These are phyloP conservation scores for Eulemur rufifrons DNA, from an alignment of 2,113 vertebrate species.

Conservation along the genomic window DNA sequence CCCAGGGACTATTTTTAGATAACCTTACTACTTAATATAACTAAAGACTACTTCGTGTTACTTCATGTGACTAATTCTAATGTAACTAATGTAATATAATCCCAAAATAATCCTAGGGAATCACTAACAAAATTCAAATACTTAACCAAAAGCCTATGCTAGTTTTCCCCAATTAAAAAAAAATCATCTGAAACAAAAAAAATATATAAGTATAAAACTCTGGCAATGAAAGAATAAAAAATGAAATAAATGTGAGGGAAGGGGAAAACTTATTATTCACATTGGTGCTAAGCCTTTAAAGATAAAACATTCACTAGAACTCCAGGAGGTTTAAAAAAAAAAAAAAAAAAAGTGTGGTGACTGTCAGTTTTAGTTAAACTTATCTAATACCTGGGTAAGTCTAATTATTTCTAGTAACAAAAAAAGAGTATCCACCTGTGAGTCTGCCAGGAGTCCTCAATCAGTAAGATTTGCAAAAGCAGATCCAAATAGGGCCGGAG, in stretches of 20 bases:
- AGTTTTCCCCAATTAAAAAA: background rate
- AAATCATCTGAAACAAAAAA: background rate
- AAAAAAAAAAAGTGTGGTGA: background rate
- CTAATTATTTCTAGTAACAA: background rate
- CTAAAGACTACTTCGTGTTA: slow-evolving; percentile 21
- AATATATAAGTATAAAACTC: background rate
- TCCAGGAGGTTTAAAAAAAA: background rate
- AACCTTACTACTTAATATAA: background rate
- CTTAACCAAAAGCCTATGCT: slow-evolving; percentile 17
- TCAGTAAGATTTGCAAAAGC: slow-evolving; percentile 97
- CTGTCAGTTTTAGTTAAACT: background rate
- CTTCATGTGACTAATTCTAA: background rate
- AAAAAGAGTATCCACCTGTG: slow-evolving; percentile 90
- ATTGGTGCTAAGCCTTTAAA: background rate
- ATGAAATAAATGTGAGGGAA: background rate
- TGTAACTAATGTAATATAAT: background rate
- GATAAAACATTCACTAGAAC: background rate
- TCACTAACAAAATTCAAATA: background rate
- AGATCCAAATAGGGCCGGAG: slow-evolving; percentile 99
- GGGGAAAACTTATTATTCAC: background rate
- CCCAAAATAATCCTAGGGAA: background rate
- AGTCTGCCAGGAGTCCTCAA: slow-evolving; percentile 99
- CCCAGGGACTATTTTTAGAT: background rate
- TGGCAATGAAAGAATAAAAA: background rate
- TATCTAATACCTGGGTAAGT: slow-evolving; percentile 9